Conservation (phyloP, 2,888 invertebrate genomes). For the Bombylius major region DNA sequence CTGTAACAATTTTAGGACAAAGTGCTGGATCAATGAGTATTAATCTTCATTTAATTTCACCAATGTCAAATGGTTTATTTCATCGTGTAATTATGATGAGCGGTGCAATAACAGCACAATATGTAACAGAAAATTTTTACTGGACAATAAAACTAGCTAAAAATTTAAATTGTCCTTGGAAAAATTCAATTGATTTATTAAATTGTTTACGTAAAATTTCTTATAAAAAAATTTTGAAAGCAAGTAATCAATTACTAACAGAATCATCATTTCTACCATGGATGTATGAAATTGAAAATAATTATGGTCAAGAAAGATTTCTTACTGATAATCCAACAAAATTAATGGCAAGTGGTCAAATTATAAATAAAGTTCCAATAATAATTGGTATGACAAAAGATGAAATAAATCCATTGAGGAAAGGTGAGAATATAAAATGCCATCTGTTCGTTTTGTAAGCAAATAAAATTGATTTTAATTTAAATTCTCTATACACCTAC, state of each 20-base stretch:
- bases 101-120: constrained; percentile 27
- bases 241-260: background rate
- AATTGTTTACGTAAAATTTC: constrained; percentile 38
- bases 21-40: constrained; percentile 25
- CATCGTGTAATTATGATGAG: constrained; percentile 43
- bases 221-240: constrained; percentile 21
- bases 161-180: constrained; percentile 44
- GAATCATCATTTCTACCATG: constrained; percentile 12
- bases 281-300: constrained; percentile 45
- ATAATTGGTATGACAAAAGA: constrained; percentile 51
- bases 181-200: constrained; percentile 39
- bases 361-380: constrained; percentile 46
- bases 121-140: constrained; percentile 21
- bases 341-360: constrained; percentile 41
- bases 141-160: constrained; percentile 47
- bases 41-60: constrained; percentile 29
- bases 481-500: too few species aligned
- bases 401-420: constrained; percentile 50
- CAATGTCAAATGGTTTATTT: constrained; percentile 35
- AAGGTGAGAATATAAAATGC: constrained; percentile 22
- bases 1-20: constrained; percentile 41
- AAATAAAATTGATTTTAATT: too few species aligned
- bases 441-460: background rate
- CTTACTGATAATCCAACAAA: constrained; percentile 45
- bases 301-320: constrained; percentile 52